These are phyloP conservation scores for Apotomis turbidana DNA, from an alignment of 2,888 invertebrate genomes.

Conservation along the genomic window DNA sequence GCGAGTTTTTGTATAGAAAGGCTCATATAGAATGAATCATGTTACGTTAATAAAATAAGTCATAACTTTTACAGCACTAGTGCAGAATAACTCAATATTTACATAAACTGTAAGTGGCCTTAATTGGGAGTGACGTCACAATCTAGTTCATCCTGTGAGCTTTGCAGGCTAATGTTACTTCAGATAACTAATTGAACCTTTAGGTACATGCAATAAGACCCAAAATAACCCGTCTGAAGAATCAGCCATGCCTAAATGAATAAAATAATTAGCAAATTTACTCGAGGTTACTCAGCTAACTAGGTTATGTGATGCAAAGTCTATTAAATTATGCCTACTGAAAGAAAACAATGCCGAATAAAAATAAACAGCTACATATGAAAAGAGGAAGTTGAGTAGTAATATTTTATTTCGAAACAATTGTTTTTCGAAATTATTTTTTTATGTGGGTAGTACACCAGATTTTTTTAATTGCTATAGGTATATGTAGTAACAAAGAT, in stretches of 20 bases:
- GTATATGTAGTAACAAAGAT: too few species aligned
- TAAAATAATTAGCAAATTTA: slow-evolving; percentile 1
- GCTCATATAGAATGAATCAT: too few species aligned
- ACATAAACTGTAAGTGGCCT: slow-evolving; percentile 61
- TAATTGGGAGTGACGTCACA: slow-evolving; percentile 68
- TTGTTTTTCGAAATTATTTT: too few species aligned
- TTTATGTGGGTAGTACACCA: too few species aligned
- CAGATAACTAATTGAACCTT: neutral
- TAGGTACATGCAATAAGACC: slow-evolving; percentile 2
- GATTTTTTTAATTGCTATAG: too few species aligned
- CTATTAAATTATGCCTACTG: neutral
- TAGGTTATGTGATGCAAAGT: slow-evolving; percentile 12
- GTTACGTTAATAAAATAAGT: neutral
- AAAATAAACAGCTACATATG: neutral
- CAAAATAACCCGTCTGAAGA: neutral
- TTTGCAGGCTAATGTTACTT: neutral
- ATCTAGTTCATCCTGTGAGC: slow-evolving; percentile 52
- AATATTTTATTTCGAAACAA: too few species aligned
- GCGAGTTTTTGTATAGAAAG: too few species aligned
- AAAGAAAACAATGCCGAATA: neutral
- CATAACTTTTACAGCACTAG: neutral
- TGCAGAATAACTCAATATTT: neutral
- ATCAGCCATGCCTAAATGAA: neutral
- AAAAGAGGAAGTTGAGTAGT: neutral
- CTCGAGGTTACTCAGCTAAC: neutral